Conservation (phyloP, 2,797 vertebrate genomes). For the Tachyglossus aculeatus region DNA sequence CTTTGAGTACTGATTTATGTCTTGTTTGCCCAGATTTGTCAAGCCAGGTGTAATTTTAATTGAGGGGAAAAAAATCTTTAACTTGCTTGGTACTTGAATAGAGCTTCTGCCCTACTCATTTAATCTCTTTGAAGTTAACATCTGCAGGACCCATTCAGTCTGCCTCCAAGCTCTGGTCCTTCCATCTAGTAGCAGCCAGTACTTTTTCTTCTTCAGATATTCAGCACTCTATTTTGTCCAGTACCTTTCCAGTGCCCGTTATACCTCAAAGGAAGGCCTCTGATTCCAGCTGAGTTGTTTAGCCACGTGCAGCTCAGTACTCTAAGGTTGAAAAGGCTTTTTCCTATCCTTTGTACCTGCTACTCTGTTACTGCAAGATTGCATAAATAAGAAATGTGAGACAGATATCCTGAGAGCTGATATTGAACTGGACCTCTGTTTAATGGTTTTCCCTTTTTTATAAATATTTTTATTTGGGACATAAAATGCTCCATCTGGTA, state of each 20-base stretch:
- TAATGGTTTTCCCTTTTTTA: not conserved
- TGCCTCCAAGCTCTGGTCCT: too few species aligned
- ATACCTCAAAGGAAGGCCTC: not conserved
- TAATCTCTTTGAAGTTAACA: not conserved
- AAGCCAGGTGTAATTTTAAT: too few species aligned
- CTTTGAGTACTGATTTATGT: too few species aligned
- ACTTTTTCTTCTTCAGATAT: not conserved
- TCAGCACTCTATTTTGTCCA: too few species aligned
- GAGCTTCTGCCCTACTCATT: not conserved
- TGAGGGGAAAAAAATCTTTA: not conserved
- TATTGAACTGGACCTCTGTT: not conserved
- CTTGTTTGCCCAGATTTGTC: too few species aligned
- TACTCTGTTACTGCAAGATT: not conserved
- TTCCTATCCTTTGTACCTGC: not conserved
- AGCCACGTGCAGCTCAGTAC: not conserved
- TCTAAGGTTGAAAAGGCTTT: not conserved
- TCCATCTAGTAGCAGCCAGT: not conserved
- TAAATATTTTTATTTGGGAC: not conserved
- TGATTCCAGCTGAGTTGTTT: not conserved
- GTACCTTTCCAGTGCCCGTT: not conserved
- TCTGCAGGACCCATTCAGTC: not conserved
- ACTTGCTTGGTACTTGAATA: not conserved
- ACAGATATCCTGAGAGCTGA: not conserved
- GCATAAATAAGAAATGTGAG: not conserved
- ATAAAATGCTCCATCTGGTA: not conserved